phyloP scores from a whole-genome alignment of 2,113 vertebrate genomes.

The Dicentrarchus labrax region DNA sequence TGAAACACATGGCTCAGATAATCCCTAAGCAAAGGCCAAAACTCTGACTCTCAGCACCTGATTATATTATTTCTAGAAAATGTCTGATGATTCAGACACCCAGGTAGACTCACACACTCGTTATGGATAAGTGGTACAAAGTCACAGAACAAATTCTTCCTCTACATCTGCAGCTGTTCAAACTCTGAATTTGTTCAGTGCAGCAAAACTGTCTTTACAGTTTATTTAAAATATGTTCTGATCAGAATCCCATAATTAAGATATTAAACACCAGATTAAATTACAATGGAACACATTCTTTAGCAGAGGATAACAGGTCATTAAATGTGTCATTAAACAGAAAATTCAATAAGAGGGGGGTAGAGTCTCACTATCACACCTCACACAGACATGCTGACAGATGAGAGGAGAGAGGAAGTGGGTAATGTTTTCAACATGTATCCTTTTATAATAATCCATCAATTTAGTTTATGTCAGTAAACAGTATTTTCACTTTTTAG shows the following conservation, averaged over 20 bases:
- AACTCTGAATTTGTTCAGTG: not conserved
- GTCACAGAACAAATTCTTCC: not conserved
- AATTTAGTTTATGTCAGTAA: not conserved
- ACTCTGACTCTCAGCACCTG: slow-evolving; percentile 6
- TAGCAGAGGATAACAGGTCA: not conserved
- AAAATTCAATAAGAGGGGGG: not conserved
- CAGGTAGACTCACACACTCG: not conserved
- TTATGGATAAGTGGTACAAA: not conserved
- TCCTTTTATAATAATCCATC: not conserved
- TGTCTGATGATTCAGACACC: slow-evolving; percentile 15
- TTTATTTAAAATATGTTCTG: not conserved
- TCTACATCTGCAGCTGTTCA: not conserved
- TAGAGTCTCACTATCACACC: not conserved
- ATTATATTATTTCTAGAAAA: slow-evolving; percentile 36
- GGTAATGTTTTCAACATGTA: not conserved
- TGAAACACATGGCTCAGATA: slow-evolving; percentile 3
- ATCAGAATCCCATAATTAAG: too few relatives aligned
- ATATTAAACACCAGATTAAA: too few relatives aligned
- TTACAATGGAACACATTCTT: too few relatives aligned
- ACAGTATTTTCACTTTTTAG: too few relatives aligned
- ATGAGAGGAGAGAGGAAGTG: not conserved
- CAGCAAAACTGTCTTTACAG: not conserved
- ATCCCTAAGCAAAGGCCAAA: slow-evolving; percentile 34
- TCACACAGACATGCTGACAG: not conserved
- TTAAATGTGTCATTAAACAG: not conserved